phyloP scores from a whole-genome alignment of 2,113 vertebrate species.

The Hirundichthys speculiger region DNA sequence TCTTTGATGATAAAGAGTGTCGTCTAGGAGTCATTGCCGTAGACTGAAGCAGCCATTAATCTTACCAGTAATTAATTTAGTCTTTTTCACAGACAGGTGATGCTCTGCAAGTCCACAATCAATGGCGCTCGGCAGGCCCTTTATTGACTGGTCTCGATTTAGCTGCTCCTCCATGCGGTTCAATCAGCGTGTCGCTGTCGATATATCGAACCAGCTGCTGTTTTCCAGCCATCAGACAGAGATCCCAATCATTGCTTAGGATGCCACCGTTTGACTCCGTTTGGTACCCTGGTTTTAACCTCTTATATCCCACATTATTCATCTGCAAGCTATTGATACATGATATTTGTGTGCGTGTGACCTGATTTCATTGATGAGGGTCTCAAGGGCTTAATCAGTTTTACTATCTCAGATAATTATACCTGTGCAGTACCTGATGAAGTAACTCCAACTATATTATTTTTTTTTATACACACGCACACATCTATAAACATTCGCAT shows the following conservation, averaged over 20 bases:
- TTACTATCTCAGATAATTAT: conserved; percentile 2
- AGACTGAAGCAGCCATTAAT: conserved; percentile 2
- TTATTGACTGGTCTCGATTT: conserved; percentile 29
- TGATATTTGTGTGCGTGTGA: too few species aligned
- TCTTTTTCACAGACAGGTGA: conserved; percentile 12
- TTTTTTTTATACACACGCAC: neutral
- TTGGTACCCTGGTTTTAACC: neutral
- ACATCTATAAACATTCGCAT: too few species aligned
- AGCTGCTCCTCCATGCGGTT: conserved; percentile 14
- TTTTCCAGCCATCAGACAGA: conserved; percentile 16
- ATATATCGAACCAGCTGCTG: conserved; percentile 14
- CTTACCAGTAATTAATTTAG: neutral
- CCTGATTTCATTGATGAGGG: neutral
- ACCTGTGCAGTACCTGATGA: neutral
- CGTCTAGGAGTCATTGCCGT: neutral
- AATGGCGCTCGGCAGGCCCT: conserved; percentile 7
- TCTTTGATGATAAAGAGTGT: neutral
- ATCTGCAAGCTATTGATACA: too few species aligned
- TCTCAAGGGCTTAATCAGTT: conserved; percentile 7
- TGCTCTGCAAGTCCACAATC: conserved; percentile 8
- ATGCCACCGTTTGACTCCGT: neutral
- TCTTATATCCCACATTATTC: too few species aligned
- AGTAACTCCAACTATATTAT: neutral
- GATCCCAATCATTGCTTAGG: neutral
- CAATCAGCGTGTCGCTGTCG: conserved; percentile 16